Percentiles rank a stretch among this genome's conserved stretches.
These are phyloP conservation scores for Lasioglossum figueresi DNA, from an alignment of 2,888 invertebrate species.

Conservation along the genomic window DNA sequence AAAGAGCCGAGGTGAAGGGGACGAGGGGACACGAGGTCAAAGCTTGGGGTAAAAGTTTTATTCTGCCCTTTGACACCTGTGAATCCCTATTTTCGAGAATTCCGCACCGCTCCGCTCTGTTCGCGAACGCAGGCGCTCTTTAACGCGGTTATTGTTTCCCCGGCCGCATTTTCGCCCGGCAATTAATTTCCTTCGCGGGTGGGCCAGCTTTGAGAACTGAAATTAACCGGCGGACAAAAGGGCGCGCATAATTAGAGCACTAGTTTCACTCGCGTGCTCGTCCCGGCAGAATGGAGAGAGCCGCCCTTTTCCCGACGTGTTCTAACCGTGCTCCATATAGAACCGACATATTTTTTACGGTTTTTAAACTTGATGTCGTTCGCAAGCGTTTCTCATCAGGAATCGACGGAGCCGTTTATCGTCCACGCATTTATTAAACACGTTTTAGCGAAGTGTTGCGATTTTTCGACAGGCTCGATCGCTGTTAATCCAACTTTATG, in stretches of 20 bases:
- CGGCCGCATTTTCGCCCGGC: background rate
- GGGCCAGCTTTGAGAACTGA: constrained; percentile 32
- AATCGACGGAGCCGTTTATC: background rate
- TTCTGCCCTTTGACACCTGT: constrained; percentile 30
- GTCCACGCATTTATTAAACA: background rate
- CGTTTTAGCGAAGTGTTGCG: background rate
- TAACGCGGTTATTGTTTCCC: constrained; percentile 41
- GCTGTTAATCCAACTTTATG: too few species aligned
- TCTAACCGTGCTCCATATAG: constrained; percentile 2
- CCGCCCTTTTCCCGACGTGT: background rate
- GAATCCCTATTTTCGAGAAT: constrained; percentile 20
- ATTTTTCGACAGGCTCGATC: background rate
- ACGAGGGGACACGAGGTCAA: background rate
- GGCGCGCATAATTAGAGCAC: constrained; percentile 34
- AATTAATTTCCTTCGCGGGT: constrained; percentile 41
- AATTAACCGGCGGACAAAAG: constrained; percentile 42
- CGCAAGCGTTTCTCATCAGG: background rate
- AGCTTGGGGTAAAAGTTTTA: constrained; percentile 29
- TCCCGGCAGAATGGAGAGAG: constrained; percentile 2
- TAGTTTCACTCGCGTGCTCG: constrained; percentile 20
- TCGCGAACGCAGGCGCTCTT: constrained; percentile 7
- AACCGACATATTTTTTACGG: background rate
- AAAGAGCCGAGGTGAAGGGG: background rate
- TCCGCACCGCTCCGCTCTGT: background rate
- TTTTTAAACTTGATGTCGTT: background rate